Evolutionary conservation across 2,888 invertebrate genomes (phyloP), one percentile per base, ranked within the genome.

Genomic region (Vanessa cardui): DNA sequence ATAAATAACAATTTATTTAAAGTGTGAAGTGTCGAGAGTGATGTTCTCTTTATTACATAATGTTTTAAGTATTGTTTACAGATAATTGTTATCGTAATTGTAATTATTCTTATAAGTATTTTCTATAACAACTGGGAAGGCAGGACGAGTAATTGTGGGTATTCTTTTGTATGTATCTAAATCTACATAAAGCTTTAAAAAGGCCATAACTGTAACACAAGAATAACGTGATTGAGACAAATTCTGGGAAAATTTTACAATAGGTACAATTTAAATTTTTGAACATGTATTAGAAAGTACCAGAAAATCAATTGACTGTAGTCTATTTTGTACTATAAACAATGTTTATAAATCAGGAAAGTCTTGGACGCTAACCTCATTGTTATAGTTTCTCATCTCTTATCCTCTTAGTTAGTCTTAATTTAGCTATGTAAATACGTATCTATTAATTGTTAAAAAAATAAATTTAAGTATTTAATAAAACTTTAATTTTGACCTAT

Each of bases 11-110:
- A 64, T 68, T 45, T 73, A 67, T 68, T 69, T 69, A 66, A 65
- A 67, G 64, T 46, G 62, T 61, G 54, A 65, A 70, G 64, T 74
- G 68, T 68, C 62, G 61, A 61, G 66, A 62, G 72, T 70, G 68
- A 62, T 64, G 58, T 61, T 61, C 46, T 64, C 52, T 66, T 56
- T 59, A 60, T 47, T 58, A 52, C 8, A 31, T 31, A 33, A 33
- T 54, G 31, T 31, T 31, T 26, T 7, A 31, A 54, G 1, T 54
- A 31, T 31, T 54, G 7, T 54, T 31, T 31, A 7, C 21, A 50
- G 12, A 50, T 50, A 21, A 21, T 50, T 49, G 12, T 49, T 12
- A 50, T 12, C 8, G 50, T 50, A 50, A 50, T 21, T 12, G 15
- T 15, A 46, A 16, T 16, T 46, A 21, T 9, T 21, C 12, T 21